Base-by-base conservation (phyloP, 2,888 invertebrate species). In the Acleris cristana region DNA sequence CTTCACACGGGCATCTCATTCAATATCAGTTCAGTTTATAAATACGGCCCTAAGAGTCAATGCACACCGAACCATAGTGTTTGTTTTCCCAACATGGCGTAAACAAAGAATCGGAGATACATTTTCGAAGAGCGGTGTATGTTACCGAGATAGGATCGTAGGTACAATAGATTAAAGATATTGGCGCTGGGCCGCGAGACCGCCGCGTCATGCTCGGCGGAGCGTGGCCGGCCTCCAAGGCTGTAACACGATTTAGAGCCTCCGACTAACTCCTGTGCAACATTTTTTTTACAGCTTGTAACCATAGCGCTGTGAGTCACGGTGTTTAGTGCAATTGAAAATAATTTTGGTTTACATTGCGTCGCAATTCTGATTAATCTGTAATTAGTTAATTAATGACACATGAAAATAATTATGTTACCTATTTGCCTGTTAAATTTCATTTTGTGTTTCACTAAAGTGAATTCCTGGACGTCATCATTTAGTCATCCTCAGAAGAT, bases 221-320 rank as follows among this genome's bases (percentile, higher is more conserved):
- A 90, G 89, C 92, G 83, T 88, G 82, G 76, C 83, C 80, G 81
- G 81, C 86, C 84, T 86, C 86, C 90, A 91, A 91, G 91, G 92
- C 84, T 88, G 82, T 82, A 86, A 84, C 84, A 81, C 87, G 81
- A 84, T 87, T 89, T 86, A 83, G 76, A 82, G 79, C 80, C 78
- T 80, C 73, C 76, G 80, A 78, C 80, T 79, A 81, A 82, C 79
- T 75, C 79, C 83, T 78, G 76, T 76, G 78, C 81, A 83, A 75
- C 70, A 72, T 77, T 84, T 84, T 34, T 82, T 85, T 85, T 79
- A 63, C 44, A 56, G 55, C 59, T 26, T n/a, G 58, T 26, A 26
- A 67, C 58, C 73, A 72, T 72, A 72, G 71, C 65, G 71, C 70
- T 70, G 65, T 69, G 69, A 66, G 61, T 66, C 57, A 66, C 30